Conservation (phyloP, 2,113 vertebrate genomes). For the Eublepharis macularius region DNA sequence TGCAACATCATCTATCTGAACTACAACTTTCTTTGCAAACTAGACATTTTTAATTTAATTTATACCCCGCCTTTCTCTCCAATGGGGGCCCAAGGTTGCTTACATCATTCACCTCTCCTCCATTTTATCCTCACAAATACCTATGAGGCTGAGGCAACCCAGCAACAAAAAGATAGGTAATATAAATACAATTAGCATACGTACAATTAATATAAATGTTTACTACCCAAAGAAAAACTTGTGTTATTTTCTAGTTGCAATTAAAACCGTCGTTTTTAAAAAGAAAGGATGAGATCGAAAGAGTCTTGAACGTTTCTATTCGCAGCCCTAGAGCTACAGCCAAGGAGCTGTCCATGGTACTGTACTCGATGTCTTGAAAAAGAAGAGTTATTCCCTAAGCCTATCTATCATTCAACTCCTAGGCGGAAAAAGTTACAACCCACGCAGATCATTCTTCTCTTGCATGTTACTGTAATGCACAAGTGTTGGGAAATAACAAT, state of each 20-base stretch:
- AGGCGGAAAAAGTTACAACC: no score
- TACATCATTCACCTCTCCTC: no score
- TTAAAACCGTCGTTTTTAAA: background rate
- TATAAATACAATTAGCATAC: no score
- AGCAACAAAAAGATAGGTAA: no score
- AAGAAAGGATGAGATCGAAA: background rate
- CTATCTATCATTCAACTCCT: no score
- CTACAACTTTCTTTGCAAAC: no score
- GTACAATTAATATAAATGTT: background rate
- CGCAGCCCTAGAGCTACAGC: background rate
- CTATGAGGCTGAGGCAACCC: no score
- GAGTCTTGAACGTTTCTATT: background rate
- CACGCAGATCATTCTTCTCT: background rate
- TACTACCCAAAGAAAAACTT: background rate
- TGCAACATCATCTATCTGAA: no score
- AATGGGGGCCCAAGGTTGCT: no score
- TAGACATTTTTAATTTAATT: no score
- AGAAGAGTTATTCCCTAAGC: background rate
- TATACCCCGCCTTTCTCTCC: no score
- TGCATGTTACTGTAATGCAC: background rate
- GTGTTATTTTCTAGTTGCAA: background rate
- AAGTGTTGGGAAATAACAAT: background rate
- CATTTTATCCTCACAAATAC: no score
- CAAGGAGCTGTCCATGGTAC: background rate
- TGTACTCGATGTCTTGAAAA: background rate